These are phyloP conservation scores for Nothocercus julius DNA, from an alignment of 2,113 vertebrate species.

Conservation along the genomic window DNA sequence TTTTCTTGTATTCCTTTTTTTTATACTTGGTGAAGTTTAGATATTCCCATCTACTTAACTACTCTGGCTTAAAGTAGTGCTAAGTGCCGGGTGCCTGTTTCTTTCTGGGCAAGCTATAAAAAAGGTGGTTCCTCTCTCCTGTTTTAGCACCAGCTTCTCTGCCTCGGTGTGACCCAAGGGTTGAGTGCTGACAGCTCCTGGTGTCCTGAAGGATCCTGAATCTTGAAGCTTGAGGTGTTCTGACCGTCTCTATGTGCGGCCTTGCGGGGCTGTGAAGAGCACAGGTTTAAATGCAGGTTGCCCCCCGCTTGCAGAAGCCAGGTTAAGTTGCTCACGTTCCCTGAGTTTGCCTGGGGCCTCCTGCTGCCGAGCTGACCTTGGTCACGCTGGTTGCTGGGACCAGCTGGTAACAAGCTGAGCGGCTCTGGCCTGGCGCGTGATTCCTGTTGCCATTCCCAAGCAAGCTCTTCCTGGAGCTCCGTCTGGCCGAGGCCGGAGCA, in stretches of 20 bases:
- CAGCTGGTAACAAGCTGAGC: not conserved
- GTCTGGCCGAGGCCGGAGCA: not conserved
- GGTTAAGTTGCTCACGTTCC: not conserved
- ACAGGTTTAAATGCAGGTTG: not conserved
- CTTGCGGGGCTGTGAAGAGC: not conserved
- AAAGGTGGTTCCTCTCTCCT: not conserved
- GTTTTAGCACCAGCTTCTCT: not conserved
- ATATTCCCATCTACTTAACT: conserved; percentile 2
- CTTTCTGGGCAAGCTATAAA: not conserved
- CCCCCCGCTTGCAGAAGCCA: not conserved
- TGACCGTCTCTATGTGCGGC: not conserved
- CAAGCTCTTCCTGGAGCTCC: not conserved
- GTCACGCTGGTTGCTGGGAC: not conserved
- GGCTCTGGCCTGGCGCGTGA: accelerated
- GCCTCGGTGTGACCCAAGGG: not conserved
- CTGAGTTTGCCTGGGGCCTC: not conserved
- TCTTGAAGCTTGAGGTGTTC: not conserved
- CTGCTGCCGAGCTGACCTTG: too few species aligned
- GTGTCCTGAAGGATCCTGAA: not conserved
- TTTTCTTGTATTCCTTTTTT: conserved; percentile 24
- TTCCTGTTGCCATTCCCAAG: not conserved
- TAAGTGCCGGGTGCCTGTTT: conserved; percentile 53
- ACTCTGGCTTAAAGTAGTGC: not conserved
- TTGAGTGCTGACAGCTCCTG: conserved; percentile 28
- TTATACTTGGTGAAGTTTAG: not conserved